Percentiles rank a stretch among this genome's conserved stretches.
Evolutionary conservation across 2,888 invertebrate species (phyloP).

Genomic region (Rhyacophila evoluta): DNA sequence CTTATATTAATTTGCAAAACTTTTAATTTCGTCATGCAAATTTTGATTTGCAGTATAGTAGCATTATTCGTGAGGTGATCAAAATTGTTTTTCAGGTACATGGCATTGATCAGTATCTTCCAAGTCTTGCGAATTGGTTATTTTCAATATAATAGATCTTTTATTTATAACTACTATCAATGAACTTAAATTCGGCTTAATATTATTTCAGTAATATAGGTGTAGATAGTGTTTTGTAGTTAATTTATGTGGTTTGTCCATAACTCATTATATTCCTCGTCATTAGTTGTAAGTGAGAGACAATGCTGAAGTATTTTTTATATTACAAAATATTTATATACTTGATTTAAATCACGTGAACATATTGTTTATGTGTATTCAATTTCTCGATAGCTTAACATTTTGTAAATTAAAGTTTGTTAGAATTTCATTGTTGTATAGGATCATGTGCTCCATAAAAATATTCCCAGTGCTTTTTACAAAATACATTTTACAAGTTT

Average conservation of each 20-base stretch:
- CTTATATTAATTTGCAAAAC: too few species aligned
- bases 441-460: background rate
- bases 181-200: too few species aligned
- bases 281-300: background rate
- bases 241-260: background rate
- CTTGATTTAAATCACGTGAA: background rate
- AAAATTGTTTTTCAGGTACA: too few species aligned
- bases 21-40: too few species aligned
- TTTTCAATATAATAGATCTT: too few species aligned
- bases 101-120: too few species aligned
- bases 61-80: too few species aligned
- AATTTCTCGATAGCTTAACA: background rate
- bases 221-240: background rate
- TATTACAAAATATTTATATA: background rate
- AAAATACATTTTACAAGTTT: too few species aligned
- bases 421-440: background rate
- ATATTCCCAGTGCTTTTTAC: conserved; percentile 10
- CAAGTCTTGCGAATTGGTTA: too few species aligned
- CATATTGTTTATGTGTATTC: background rate
- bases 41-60: too few species aligned
- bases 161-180: too few species aligned
- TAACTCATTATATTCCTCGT: background rate
- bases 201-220: too few species aligned
- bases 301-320: background rate
- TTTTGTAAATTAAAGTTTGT: background rate